These are phyloP conservation scores for Danio rerio DNA, from an alignment of 2,113 vertebrate species.

Conservation along the genomic window GRCz12tu NC_133193.1:50820001-50820500, in stretches of 20 bases:
- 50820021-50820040: slow-evolving; percentile 48
- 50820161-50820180: slow-evolving; percentile 36
- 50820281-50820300: slow-evolving; percentile 47
- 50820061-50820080: slow-evolving; percentile 57
- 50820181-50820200: slow-evolving; percentile 2
- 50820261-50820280: not conserved
- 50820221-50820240: not conserved
- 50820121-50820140: slow-evolving; percentile 28
- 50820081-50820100: slow-evolving; percentile 52
- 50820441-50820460: too few relatives aligned
- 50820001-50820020: slow-evolving; percentile 53
- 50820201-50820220: not conserved
- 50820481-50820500: too few relatives aligned
- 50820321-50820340: not conserved
- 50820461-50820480: too few relatives aligned
- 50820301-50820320: slow-evolving; percentile 29
- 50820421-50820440: too few relatives aligned
- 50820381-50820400: too few relatives aligned
- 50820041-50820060: slow-evolving; percentile 69
- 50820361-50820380: too few relatives aligned
- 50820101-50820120: slow-evolving; percentile 47
- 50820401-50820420: too few relatives aligned
- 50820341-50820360: too few relatives aligned
- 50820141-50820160: slow-evolving; percentile 40
- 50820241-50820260: slow-evolving; percentile 31